Conservation (phyloP, 2,113 vertebrate genomes). For the Pelvicachromis taeniatus region DNA sequence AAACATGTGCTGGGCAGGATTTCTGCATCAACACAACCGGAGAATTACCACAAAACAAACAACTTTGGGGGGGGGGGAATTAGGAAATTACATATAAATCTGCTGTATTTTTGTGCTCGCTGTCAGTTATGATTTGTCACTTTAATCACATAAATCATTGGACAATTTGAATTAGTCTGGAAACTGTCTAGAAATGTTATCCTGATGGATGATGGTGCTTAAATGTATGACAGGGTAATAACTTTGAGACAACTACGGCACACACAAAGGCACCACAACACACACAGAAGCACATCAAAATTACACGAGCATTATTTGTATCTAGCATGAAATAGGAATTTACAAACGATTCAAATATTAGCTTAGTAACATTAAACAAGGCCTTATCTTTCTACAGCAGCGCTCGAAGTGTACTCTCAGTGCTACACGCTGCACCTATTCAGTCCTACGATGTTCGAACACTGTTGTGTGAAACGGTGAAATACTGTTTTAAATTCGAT, state of each 20-base stretch:
- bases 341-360: background rate
- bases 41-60: conserved; percentile 6
- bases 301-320: background rate
- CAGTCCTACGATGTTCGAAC: background rate
- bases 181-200: conserved; percentile 12
- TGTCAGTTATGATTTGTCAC: conserved; percentile 27
- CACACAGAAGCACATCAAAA: background rate
- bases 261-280: background rate
- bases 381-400: background rate
- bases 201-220: conserved; percentile 49
- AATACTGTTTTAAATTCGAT: conserved; percentile 1
- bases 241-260: background rate
- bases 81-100: conserved; percentile 9
- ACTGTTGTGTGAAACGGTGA: background rate
- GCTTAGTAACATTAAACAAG: background rate
- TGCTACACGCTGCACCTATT: background rate
- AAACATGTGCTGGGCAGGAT: background rate
- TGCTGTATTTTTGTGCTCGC: background rate
- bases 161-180: conserved; percentile 2
- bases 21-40: background rate
- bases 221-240: conserved; percentile 28
- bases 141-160: conserved; percentile 28
- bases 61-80: background rate
- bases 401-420: background rate
- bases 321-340: background rate